Evolutionary conservation across 2,113 vertebrate genomes (phyloP), one percentile per base, ranked within the genome.

Genomic region (Perca flavescens): DNA sequence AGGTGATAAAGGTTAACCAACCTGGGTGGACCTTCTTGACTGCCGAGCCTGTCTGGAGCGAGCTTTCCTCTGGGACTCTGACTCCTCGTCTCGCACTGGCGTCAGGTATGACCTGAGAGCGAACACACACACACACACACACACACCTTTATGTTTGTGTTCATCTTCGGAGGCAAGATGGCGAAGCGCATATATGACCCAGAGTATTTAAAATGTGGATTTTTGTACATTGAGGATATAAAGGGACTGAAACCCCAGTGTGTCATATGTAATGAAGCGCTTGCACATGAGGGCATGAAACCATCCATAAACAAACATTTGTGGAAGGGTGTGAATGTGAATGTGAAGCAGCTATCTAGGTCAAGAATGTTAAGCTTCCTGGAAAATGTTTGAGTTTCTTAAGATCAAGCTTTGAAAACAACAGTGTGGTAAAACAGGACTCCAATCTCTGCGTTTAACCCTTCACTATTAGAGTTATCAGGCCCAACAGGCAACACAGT

Each of bases 51-150:
- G 98, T 91, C 98, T 96, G 85, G 98, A 99, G 89, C 98, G 97
- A 89, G 98, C 98, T 96, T 97, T 99, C 95, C 98, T 98, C 95
- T 99, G 98, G 85, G 98, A 99, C 92, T 99, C 98, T 0, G 98
- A 99, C 82, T 99, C 98, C 95, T 99, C 98, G 88, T 99, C 98
- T 82, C 98, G 96, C 91, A 99, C 98, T 88, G 98, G 98, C 89
- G 98, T 99, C 95, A 99, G 97, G 94, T 99, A 99, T 84, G 98
- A 99, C 94, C 98, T 99, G 83, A 47, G 34, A 31, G 25, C 1
- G 0, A 34, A 69, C 28, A 64, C 5, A 80, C 28, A 79, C n/a
- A 75, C 21, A 64, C 19, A 74, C 1, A 13, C 2, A 56, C 1
- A 57, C 11, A 57, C 11, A 57, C 2, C 28, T 31, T 3, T 31